Evolutionary conservation across 92 coral and sea anemone species (phyloP), one percentile per base, ranked within the genome.

Genomic region (Plumapathes pennacea): DNA sequence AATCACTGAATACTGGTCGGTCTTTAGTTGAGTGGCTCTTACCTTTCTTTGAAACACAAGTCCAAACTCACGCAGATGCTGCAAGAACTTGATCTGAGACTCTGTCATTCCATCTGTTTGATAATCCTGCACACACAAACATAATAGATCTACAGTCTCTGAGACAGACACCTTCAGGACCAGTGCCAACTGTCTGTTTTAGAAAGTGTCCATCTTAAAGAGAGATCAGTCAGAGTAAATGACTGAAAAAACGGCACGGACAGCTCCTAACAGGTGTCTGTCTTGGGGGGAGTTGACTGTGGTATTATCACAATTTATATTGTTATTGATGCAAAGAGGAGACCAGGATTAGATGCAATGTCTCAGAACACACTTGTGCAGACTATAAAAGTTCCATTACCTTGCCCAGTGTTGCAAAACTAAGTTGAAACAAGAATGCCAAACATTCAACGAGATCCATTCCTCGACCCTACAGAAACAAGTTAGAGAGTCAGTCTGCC

Each of bases 1-100:
- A 34, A 25, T 49, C 28, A n/a, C 13, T 30, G 25, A 49, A 13
- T 26, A 32, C 10, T 33, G 0, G 60, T 3, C 0, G 38, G 41
- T 25, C 14, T 12, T n/a, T 13, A 46, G 2, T 6, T 33, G 12
- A 4, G 38, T 37, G 32, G 14, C 20, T n/a, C 24, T 24, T 76
- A 92, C 98, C 96, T 92, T 92, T 53, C 98, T 83, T 57, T 92
- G 98, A 62, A 89, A 92, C 14, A 92, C 96, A 28, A 92, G 77
- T 6, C 98, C 98, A 68, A 92, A 87, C 74, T 92, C 98, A 52
- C 96, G 74, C 28, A 92, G 84, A 50, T 92, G 96, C 56, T 92
- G 98, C 34, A 92, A 70, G 69, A 92, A 84, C 31, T 61, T 73
- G 22, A 72, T 38, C 50, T 92, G 98, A 23, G 97, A 86, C 12